Evolutionary conservation across 2,113 vertebrate genomes (phyloP), one percentile per base, ranked within the genome.

Genomic region (Aramus guarauna): DNA sequence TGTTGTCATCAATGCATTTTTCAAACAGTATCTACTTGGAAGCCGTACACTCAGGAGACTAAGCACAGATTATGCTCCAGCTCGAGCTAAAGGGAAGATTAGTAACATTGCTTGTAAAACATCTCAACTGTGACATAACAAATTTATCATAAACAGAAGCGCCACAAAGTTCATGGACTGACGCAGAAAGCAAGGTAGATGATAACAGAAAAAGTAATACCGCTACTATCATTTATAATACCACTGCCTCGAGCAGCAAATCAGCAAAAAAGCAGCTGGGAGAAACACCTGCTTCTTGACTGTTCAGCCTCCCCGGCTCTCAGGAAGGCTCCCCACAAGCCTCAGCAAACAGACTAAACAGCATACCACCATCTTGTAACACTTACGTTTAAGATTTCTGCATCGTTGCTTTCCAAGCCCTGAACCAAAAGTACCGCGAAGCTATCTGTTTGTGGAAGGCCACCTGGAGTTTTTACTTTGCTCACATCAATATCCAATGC

Each of bases 401-500:
- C 17, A 24, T 99, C 99, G 1, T 98, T 99, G 96, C 99, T 99
- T 98, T 99, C 99, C 97, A 99, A 98, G 34, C 99, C 99, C 87
- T 99, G 99, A 24, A 99, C 98, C 56, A 99, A 96, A 84, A 99
- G 98, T 66, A 99, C 98, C 0, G 99, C 99, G 37, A 98, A 99
- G 92, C 99, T 99, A 86, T 99, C 99, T 0, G 99, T 99, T 96
- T 99, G 99, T 14, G 99, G 98, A 73, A 98, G 97, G 18, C 94
- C 95, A 13, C 96, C 98, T 74, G 99, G 98, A 88, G 77, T 92
- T 67, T 96, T 98, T 9, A 98, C 97, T 93, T 98, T 98, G 67
- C 90, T 85, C 27, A 96, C 83, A 26, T 98, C 98, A 59, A 99
- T 98, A 85, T 99, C 98, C 75, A 99, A 97, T 56, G 99, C 98